These are phyloP conservation scores for Thumatha senex DNA, from an alignment of 2,888 invertebrate genomes.

Conservation along the genomic window DNA sequence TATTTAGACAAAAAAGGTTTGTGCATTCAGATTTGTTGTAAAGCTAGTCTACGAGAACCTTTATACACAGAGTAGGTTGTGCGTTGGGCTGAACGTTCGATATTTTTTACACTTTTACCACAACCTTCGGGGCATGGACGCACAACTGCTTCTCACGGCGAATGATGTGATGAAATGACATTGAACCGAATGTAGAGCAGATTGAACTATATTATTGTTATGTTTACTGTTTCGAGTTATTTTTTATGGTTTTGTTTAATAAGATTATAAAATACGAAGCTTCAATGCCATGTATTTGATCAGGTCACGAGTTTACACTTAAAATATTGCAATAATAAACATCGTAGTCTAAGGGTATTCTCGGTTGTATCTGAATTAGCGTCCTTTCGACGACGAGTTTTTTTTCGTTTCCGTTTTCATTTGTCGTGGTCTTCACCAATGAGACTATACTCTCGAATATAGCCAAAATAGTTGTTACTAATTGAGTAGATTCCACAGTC, in stretches of 20 bases:
- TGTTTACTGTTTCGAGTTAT: neutral
- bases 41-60: neutral
- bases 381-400: too few species aligned
- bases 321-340: too few species aligned
- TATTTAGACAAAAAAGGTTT: too few species aligned
- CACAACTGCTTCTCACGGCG: conserved; percentile 49
- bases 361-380: too few species aligned
- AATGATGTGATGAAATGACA: conserved; percentile 33
- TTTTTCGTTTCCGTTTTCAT: too few species aligned
- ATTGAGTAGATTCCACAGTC: too few species aligned
- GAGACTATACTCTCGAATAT: too few species aligned
- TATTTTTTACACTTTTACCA: conserved; percentile 65
- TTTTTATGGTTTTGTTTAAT: neutral
- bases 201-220: conserved; percentile 2
- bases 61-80: neutral
- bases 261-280: neutral
- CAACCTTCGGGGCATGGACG: conserved; percentile 50
- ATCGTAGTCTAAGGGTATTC: too few species aligned
- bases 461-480: too few species aligned
- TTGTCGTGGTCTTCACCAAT: too few species aligned
- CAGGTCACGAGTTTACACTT: too few species aligned
- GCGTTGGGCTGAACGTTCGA: conserved; percentile 45
- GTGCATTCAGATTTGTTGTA: too few species aligned
- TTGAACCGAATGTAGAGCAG: conserved; percentile 44
- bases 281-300: neutral